Base-by-base conservation (phyloP, 2,797 vertebrate genomes). In the Nasua narica region DNA sequence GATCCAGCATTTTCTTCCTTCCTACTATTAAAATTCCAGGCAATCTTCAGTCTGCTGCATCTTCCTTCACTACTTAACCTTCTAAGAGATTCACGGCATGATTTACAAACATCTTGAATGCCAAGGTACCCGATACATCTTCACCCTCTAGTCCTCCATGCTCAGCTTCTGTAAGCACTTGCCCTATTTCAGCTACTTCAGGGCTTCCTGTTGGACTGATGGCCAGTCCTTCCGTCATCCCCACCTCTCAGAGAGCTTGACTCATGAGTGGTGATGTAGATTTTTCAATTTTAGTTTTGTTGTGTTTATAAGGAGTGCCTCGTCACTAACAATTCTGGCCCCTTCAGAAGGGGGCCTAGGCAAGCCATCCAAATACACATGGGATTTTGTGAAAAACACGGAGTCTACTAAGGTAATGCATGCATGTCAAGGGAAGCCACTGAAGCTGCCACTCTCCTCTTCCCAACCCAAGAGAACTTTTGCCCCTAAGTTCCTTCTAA, bases 191-290 rank as follows among this genome's bases (percentile, higher is more conserved):
- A 8, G 11, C 27, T n/a, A 1, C 23, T 50, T 10, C 35, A n/a
- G 16, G 21, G 9, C 5, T 43, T 19, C 70, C 60, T 88, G 37
- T 88, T 37, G 40, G 35, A 79, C 37, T 67, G 40, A 60, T 13
- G 21, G 10, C 19, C 27, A 5, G 15, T 37, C 12, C 5, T 82
- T 5, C 27, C 0, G 0, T 18, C 60, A 13, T 15, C 8, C 9
- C 40, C 15, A 19, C 1, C 13, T 32, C 29, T 62, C n/a, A 15
- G 0, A 2, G 2, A 52, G 25, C 25, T 29, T 11, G 37, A 5
- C 5, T 50, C 11, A 58, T 13, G 18, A 16, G 21, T 43, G 35
- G 15, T 29, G n/a, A 43, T 21, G 19, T 29, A n/a, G 16, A 4
- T 52, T 58, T n/a, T 18, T 35, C 40, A 32, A 43, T 13, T 11